phyloP scores from a whole-genome alignment of 2,888 invertebrate genomes.

The Dryomyza anilis region DNA sequence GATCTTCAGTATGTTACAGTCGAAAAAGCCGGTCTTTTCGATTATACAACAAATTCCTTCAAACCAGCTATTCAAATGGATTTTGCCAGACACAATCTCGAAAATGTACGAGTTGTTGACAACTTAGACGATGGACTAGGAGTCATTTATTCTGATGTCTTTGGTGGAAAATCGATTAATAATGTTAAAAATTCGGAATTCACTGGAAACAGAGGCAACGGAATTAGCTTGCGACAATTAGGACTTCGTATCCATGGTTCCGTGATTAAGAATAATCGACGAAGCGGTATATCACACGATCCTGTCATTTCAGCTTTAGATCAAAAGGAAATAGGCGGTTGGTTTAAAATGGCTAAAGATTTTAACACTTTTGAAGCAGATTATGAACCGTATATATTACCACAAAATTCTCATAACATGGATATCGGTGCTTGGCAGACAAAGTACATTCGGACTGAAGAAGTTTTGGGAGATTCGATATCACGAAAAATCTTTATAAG shows the following conservation, averaged over 20 bases:
- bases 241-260: slow-evolving; percentile 81
- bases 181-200: slow-evolving; percentile 84
- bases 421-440: slow-evolving; percentile 75
- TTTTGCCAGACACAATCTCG: slow-evolving; percentile 80
- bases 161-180: slow-evolving; percentile 81
- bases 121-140: slow-evolving; percentile 94
- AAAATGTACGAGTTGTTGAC: slow-evolving; percentile 79
- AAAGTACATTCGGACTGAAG: slow-evolving; percentile 80
- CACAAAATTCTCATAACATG: slow-evolving; percentile 67
- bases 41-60: slow-evolving; percentile 86
- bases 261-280: slow-evolving; percentile 79
- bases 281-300: slow-evolving; percentile 91
- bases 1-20: slow-evolving; percentile 87
- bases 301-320: slow-evolving; percentile 82
- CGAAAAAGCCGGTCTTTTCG: slow-evolving; percentile 91
- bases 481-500: slow-evolving; percentile 67
- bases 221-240: slow-evolving; percentile 86
- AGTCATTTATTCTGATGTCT: slow-evolving; percentile 92
- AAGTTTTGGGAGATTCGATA: slow-evolving; percentile 66
- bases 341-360: slow-evolving; percentile 79
- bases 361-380: slow-evolving; percentile 71
- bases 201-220: slow-evolving; percentile 82
- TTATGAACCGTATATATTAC: slow-evolving; percentile 76
- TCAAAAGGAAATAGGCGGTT: slow-evolving; percentile 90
- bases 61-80: slow-evolving; percentile 90